Evolutionary conservation across 2,888 invertebrate species (phyloP).

Genomic region (Belgica antarctica): DNA sequence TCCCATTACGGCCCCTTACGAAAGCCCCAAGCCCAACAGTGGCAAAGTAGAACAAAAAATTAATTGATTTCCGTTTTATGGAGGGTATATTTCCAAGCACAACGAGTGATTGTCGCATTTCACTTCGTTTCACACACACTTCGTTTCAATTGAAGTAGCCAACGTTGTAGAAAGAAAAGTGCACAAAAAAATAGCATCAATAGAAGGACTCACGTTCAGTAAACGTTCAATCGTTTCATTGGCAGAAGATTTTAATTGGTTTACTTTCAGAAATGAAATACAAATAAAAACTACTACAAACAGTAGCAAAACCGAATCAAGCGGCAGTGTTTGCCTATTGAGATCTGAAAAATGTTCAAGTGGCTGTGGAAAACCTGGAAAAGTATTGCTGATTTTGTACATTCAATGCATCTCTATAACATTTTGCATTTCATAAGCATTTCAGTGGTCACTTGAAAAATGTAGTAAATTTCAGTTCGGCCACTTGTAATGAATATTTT

Average conservation of each 20-base stretch:
- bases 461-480: no score
- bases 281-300: conserved; percentile 29
- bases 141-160: background rate
- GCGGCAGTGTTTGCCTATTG: no score
- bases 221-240: conserved; percentile 16
- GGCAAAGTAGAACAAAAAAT: conserved; percentile 10
- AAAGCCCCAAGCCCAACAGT: background rate
- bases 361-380: no score
- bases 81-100: background rate
- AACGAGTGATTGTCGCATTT: conserved; percentile 16
- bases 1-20: conserved; percentile 4
- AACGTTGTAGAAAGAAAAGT: no score
- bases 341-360: no score
- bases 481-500: no score
- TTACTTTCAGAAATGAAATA: conserved; percentile 38
- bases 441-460: no score
- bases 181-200: conserved; percentile 17
- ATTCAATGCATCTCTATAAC: no score
- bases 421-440: no score
- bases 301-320: no score
- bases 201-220: background rate
- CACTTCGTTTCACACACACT: background rate
- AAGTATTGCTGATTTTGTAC: no score
- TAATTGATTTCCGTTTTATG: conserved; percentile 42
- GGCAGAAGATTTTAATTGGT: conserved; percentile 39